Evolutionary conservation across 2,113 vertebrate genomes (phyloP).

Genomic region (Amphiprion ocellaris): DNA sequence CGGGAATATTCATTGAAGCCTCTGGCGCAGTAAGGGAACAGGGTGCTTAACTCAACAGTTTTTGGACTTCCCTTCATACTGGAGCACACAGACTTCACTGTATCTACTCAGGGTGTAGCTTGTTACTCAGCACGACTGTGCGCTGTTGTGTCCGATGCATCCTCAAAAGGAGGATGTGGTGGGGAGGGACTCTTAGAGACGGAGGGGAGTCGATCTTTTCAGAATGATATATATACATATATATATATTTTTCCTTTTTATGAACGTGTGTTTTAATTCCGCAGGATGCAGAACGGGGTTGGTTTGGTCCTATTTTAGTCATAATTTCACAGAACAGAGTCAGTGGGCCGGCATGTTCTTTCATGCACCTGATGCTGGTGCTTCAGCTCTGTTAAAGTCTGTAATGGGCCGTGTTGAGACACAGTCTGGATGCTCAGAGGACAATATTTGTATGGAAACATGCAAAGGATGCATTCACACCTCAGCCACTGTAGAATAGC

Average conservation of each 20-base stretch:
- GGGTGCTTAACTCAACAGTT: background rate
- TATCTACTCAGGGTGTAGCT: conserved; percentile 3
- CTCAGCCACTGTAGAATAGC: background rate
- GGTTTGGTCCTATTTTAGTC: conserved; percentile 80
- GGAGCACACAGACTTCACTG: background rate
- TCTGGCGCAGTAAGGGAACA: background rate
- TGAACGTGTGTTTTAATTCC: conserved; percentile 78
- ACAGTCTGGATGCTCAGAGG: conserved; percentile 37
- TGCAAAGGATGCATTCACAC: conserved; percentile 17
- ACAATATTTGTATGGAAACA: background rate
- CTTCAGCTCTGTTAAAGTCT: conserved; percentile 25
- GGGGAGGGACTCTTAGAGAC: conserved; percentile 70
- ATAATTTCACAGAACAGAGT: conserved; percentile 85
- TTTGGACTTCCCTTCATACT: background rate
- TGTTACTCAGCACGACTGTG: conserved; percentile 17
- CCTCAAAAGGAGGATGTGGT: conserved; percentile 17
- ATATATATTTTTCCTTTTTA: conserved; percentile 79
- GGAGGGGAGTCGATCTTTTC: conserved; percentile 71
- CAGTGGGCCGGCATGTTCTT: conserved; percentile 42
- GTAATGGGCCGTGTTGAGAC: conserved; percentile 41
- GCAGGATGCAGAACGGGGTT: background rate
- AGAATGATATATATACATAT: conserved; percentile 76
- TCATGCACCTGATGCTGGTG: conserved; percentile 32
- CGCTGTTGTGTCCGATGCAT: conserved; percentile 22
- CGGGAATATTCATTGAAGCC: background rate